Evolutionary conservation across 2,113 vertebrate species (phyloP), one percentile per base, ranked within the genome.

Genomic region (Oncorhynchus keta): DNA sequence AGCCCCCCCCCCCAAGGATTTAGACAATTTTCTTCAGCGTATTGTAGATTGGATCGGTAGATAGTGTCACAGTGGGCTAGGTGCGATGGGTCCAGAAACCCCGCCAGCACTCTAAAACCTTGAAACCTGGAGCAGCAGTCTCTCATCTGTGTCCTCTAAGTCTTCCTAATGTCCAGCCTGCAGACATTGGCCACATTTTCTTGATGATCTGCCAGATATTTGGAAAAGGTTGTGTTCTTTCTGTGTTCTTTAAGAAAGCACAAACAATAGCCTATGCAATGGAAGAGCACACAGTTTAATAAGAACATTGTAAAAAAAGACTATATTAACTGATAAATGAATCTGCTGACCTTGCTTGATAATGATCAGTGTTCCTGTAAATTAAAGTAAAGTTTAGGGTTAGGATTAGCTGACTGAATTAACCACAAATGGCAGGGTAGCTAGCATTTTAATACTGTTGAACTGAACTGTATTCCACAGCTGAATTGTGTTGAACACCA

Each of bases 1-100:
- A 91, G 89, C 90, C 94, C 94, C 94, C 93, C 32, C 32, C 32
- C 8, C 94, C 94, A 80, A 94, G 94, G 95, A 95, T 92, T 91
- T 91, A 95, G 92, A 83, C 95, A 95, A 96, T 97, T 96, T 95
- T 95, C 95, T 93, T 91, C 95, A 95, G 94, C 94, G 94, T 95
- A 95, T 92, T 92, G 93, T 89, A 94, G 93, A 95, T 95, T 91
- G 93, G 90, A 93, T 87, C 86, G 79, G 84, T 77, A 83, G 95
- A 96, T 96, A 94, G 89, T 84, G 92, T 95, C 92, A 92, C 78
- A 68, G 91, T 81, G 85, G 87, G 89, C 89, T 89, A 84, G 91
- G 88, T 12, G 39, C 71, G 89, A 86, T 79, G 85, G 86, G 87
- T 79, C 75, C 86, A 74, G 68, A 85, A 76, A 81, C 82, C 89